These are phyloP conservation scores for Calliphora vomitoria DNA, from an alignment of 2,888 invertebrate genomes.

Conservation along the genomic window DNA sequence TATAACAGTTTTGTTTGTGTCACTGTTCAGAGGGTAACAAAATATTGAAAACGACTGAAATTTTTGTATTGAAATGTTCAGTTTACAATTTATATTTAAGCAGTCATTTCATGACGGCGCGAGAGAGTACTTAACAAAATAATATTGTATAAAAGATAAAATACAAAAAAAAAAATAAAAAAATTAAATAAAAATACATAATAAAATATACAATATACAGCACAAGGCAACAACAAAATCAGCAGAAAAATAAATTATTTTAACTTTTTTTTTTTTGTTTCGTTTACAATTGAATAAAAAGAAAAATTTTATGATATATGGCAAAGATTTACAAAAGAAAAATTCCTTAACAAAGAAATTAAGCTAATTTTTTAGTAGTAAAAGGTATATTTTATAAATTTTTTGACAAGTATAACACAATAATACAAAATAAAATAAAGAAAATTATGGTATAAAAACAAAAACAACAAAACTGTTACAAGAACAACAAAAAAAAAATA, in stretches of 20 bases:
- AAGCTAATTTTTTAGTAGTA: constrained; percentile 30
- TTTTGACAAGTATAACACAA: constrained; percentile 24
- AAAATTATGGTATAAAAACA: constrained; percentile 27
- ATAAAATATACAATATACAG: constrained; percentile 17
- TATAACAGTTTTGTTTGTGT: constrained; percentile 69
- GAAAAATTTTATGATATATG: too few species aligned
- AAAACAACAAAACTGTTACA: constrained; percentile 40
- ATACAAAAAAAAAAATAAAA: constrained; percentile 30
- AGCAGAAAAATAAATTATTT: constrained; percentile 55
- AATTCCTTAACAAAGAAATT: constrained; percentile 43
- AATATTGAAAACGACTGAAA: constrained; percentile 44
- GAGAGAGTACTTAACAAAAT: constrained; percentile 72
- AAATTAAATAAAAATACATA: constrained; percentile 4
- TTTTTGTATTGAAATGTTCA: constrained; percentile 69
- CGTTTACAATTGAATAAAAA: constrained; percentile 19
- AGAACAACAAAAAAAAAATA: too few species aligned
- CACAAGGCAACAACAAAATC: constrained; percentile 56
- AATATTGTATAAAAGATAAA: constrained; percentile 54
- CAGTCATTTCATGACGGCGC: constrained; percentile 74
- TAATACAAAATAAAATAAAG: background rate
- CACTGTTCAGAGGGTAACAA: constrained; percentile 58
- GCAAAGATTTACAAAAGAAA: constrained; percentile 28
- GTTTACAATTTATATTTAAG: constrained; percentile 72
- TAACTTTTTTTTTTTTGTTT: constrained; percentile 27
- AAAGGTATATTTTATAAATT: constrained; percentile 36